Conservation (phyloP, 1,140 invertebrate genomes). For the Aporrectodea caliginosa region DNA sequence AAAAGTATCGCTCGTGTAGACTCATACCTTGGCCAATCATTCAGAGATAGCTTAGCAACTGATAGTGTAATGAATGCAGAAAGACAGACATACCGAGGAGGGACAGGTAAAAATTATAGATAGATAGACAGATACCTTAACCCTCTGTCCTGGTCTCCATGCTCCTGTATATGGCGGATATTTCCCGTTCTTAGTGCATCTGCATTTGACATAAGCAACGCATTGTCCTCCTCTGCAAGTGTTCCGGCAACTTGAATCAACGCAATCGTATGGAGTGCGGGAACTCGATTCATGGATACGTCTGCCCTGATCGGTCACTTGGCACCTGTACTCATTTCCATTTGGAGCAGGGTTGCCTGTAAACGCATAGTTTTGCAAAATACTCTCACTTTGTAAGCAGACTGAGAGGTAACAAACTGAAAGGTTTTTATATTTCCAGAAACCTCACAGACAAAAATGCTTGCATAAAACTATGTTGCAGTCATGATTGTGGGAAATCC, state of each 20-base stretch:
- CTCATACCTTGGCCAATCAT: not conserved
- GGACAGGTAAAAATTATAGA: not conserved
- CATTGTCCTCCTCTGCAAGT: constrained; percentile 3
- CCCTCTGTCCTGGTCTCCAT: not conserved
- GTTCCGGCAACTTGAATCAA: not conserved
- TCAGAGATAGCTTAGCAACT: too few species aligned
- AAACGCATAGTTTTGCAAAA: too few species aligned
- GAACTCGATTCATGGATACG: not conserved
- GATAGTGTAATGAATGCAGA: too few species aligned
- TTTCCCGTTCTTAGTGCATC: not conserved
- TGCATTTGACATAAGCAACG: not conserved
- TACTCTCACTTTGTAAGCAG: too few species aligned
- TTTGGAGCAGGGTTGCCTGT: too few species aligned
- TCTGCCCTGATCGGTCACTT: not conserved
- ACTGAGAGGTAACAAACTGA: too few species aligned
- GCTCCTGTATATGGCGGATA: not conserved
- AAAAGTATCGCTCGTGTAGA: not conserved
- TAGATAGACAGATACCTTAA: not conserved
- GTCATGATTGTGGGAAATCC: too few species aligned
- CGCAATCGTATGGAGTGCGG: not conserved
- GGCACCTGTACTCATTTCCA: not conserved
- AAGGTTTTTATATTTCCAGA: too few species aligned
- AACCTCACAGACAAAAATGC: too few species aligned
- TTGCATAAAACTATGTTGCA: too few species aligned
- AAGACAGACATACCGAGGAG: not conserved